A percentile compares a stretch with the other conserved stretches of the same genome.
phyloP scores from a whole-genome alignment of 2,113 vertebrate genomes.

The Cyphomyrus plagiostoma region DNA sequence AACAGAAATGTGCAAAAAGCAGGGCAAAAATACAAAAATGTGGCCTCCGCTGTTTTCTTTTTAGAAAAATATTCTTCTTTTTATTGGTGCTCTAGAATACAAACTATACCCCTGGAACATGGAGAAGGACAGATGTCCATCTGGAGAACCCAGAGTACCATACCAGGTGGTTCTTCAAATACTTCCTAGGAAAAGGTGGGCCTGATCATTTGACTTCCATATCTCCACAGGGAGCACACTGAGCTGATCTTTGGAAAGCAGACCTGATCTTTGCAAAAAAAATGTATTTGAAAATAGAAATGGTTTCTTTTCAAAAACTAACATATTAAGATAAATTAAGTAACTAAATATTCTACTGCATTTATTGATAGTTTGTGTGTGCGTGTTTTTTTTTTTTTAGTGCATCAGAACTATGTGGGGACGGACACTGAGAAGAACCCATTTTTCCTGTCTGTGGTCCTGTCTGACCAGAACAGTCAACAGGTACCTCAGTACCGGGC shows the following conservation, averaged over 20 bases:
- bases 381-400: constrained; percentile 47
- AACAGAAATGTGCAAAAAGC: neutral
- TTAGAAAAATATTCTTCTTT: neutral
- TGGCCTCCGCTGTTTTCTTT: neutral
- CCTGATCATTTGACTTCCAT: neutral
- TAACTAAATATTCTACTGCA: neutral
- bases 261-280: neutral
- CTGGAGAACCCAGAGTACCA: constrained; percentile 98
- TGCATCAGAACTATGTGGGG: constrained; percentile 94
- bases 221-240: neutral
- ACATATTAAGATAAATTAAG: neutral
- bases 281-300: neutral
- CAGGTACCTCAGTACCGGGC: constrained; percentile 91
- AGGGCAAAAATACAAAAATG: neutral
- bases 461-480: constrained; percentile 95
- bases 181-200: constrained; percentile 98
- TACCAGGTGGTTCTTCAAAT: constrained; percentile 98
- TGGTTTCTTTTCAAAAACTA: neutral
- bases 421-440: constrained; percentile 92
- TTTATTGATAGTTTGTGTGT: neutral
- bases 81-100: constrained; percentile 61
- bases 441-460: constrained; percentile 91
- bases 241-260: neutral
- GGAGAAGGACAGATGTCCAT: constrained; percentile 96
- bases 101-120: constrained; percentile 79